These are phyloP conservation scores for Tetropium fuscum DNA, from an alignment of 2,888 invertebrate genomes.

Conservation along the genomic window DNA sequence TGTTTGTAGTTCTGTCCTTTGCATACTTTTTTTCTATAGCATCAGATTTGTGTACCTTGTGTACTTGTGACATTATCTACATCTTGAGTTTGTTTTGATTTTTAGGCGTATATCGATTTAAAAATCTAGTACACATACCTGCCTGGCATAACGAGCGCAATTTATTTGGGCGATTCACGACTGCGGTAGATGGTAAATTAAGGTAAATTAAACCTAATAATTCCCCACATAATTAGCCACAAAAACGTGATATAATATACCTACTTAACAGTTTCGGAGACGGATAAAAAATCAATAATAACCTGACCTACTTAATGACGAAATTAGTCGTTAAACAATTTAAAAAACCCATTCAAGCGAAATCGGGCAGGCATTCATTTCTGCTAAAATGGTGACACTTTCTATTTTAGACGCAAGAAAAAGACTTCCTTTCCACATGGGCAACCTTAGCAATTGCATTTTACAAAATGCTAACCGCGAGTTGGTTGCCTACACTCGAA, in stretches of 20 bases:
- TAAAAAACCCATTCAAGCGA: constrained; percentile 7
- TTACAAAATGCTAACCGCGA: constrained; percentile 2
- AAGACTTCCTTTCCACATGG: constrained; percentile 17
- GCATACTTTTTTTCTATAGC: no score
- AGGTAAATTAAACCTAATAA: no score
- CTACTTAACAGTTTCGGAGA: neutral
- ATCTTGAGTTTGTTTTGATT: no score
- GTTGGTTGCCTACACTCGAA: constrained; percentile 15
- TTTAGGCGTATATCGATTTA: no score
- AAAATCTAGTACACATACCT: no score
- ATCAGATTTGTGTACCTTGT: no score
- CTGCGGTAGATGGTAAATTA: no score
- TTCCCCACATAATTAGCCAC: neutral
- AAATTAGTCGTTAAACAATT: neutral
- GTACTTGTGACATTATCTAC: no score
- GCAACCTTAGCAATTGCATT: neutral
- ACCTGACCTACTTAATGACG: constrained; percentile 16
- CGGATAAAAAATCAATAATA: constrained; percentile 3
- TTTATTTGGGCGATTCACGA: no score
- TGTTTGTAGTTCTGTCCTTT: no score
- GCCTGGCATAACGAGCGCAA: no score
- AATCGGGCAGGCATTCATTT: neutral
- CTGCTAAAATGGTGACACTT: constrained; percentile 3
- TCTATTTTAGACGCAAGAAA: constrained; percentile 8
- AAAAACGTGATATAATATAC: neutral